Percentiles rank a stretch among this genome's conserved stretches.
Evolutionary conservation across 2,888 invertebrate genomes (phyloP).

Genomic region (Mermis nigrescens): DNA sequence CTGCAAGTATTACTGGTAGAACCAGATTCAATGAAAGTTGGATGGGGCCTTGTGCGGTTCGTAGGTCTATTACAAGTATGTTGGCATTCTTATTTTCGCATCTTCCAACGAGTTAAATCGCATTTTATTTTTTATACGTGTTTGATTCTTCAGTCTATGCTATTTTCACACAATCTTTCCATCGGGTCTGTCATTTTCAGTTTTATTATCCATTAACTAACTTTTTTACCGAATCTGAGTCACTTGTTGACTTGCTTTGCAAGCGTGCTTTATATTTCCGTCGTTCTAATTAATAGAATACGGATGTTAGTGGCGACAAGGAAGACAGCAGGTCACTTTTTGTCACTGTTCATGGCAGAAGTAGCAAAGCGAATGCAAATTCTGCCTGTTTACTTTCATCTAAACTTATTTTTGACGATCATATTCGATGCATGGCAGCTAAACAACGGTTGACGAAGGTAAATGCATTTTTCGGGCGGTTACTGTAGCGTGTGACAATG

Average conservation of each 20-base stretch:
- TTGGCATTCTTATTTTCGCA: too few relatives aligned
- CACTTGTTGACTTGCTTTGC: too few relatives aligned
- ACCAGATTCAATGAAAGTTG: conserved; percentile 75
- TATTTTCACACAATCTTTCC: too few relatives aligned
- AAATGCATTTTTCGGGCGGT: not conserved
- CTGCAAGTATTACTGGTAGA: conserved; percentile 89
- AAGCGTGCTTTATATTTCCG: too few relatives aligned
- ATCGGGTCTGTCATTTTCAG: too few relatives aligned
- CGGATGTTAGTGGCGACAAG: conserved; percentile 81
- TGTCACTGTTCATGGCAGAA: conserved; percentile 61
- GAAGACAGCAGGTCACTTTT: conserved; percentile 87
- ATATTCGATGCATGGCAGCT: conserved; percentile 95
- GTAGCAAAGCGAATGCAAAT: conserved; percentile 40
- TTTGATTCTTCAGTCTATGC: too few relatives aligned
- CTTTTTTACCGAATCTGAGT: too few relatives aligned
- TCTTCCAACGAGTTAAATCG: too few relatives aligned
- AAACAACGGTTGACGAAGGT: conserved; percentile 55
- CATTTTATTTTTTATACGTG: too few relatives aligned
- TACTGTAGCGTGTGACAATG: not conserved
- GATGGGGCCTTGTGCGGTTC: conserved; percentile 92
- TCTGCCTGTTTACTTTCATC: conserved; percentile 58
- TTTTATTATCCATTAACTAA: too few relatives aligned
- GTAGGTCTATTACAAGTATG: conserved; percentile 61
- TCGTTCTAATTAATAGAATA: conserved; percentile 47
- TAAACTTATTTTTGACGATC: conserved; percentile 92